Base-by-base conservation (phyloP, 2,888 invertebrate species). In the Lepidonotus clava region DNA sequence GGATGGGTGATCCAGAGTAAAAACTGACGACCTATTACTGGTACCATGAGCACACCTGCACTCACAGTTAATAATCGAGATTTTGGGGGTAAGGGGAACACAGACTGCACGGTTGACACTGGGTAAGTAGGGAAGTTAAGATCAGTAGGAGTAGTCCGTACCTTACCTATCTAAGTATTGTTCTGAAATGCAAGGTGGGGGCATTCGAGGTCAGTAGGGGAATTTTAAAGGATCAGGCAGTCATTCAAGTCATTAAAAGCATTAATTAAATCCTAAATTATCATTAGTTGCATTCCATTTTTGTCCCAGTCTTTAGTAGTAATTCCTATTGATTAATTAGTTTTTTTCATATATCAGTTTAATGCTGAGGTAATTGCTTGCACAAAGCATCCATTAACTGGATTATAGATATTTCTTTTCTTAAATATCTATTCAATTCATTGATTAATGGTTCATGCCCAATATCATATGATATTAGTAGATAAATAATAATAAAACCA, bases 161-260 rank as follows among this genome's bases (percentile, higher is more conserved):
- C 46, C 83, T 83, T 83, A 83, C 83, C 86, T 84, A 86, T 86
- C 84, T 86, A 86, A 34, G 86, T 77, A 84, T 84, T 84, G 76
- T 86, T 84, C 84, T 86, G 86, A 84, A 86, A 86, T 41, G 34
- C 67, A 86, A 86, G 38, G 53, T 46, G 80, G 80, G 80, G 34
- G 4, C n/a, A 8, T 41, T 28, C 28, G 5, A 32, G 46, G 76
- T 41, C 76, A 76, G 76, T 32, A 51, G 80, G 80, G 51, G n/a
- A n/a, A n/a, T n/a, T 32, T 28, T 24, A 46, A 32, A 28, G 24
- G 71, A 24, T 21, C 18, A 71, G 18, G 71, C 71, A 71, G 38
- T 71, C 36, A 71, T 71, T 24, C 66, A 66, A 66, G 14, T 71
- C 71, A 71, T 8, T 71, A 67, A n/a, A n/a, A n/a, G n/a, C n/a